Evolutionary conservation across 2,888 invertebrate genomes (phyloP), one percentile per base, ranked within the genome.

Genomic region (Gari tellinella): DNA sequence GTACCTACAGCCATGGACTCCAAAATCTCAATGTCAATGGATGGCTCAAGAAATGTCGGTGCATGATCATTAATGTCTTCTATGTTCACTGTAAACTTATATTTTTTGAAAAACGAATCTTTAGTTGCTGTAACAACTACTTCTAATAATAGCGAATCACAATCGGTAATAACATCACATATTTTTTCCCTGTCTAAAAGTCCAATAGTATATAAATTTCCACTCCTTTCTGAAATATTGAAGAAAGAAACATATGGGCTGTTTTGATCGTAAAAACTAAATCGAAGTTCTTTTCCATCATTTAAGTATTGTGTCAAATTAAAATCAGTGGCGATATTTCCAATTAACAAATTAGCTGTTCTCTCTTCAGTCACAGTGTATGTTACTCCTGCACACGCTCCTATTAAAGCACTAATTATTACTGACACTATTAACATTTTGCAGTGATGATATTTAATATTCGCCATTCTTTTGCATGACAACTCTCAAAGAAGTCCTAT

Each of bases 11-110:
- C 55, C 3, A 86, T 80, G 7, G 82, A 77, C 60, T 89, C 89
- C 1, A 87, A 84, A 37, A 89, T 82, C 2, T 80, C 66, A 7
- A 89, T 41, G 53, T 70, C 55, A 7, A 82, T 64, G n/a, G 66
- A 67, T 21, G 80, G 63, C 21, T 58, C 58, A 2, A 80, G 67
- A 73, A 90, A 90, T 21, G 61, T 62, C 8, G 90, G 90, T 21
- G 83, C 56, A 78, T 90, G 86, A 62, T 90, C 90, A 72, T 90
- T 90, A 14, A 88, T 81, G 73, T 90, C 90, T 23, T 84, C 69
- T n/a, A 90, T 72, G 52, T 80, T 80, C n/a, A 90, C 72, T 17
- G 81, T 81, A 15, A 89, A 80, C 37, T 83, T 81, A 43, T 90
- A 80, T 68, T 82, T 87, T 60, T 83, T 62, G 63, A 86, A 88